These are phyloP conservation scores for Cotesia chilonis DNA, from an alignment of 1,140 invertebrate species.

Conservation along the genomic window DNA sequence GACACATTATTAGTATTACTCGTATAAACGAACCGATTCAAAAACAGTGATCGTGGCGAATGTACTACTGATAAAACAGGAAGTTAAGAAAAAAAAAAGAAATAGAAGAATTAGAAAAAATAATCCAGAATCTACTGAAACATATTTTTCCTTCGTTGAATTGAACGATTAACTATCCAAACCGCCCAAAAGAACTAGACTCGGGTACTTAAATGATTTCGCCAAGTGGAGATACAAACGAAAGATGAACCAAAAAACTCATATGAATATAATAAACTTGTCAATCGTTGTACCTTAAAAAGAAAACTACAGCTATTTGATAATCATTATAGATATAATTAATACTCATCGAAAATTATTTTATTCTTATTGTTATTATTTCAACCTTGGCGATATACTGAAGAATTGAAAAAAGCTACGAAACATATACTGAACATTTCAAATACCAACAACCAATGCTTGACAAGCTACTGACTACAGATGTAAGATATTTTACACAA, in stretches of 20 bases:
- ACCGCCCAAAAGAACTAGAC: constrained; percentile 13
- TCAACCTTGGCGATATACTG: constrained; percentile 27
- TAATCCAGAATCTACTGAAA: constrained; percentile 14
- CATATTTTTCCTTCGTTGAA: constrained; percentile 8
- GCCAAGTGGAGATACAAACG: not conserved
- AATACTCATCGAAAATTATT: constrained; percentile 36
- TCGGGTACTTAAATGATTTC: not conserved
- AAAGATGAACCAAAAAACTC: too few species aligned
- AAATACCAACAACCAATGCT: not conserved
- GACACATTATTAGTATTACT: constrained; percentile 29
- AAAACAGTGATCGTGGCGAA: constrained; percentile 42
- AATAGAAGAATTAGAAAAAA: not conserved
- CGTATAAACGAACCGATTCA: constrained; percentile 38
- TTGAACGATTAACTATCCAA: constrained; percentile 14
- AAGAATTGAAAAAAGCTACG: constrained; percentile 26
- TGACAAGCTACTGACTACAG: not conserved
- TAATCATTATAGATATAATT: constrained; percentile 34
- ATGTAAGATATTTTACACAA: not conserved
- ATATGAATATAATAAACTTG: constrained; percentile 1
- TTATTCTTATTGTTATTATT: constrained; percentile 44
- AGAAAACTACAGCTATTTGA: constrained; percentile 33
- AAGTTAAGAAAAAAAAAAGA: not conserved
- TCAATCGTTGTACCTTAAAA: constrained; percentile 22
- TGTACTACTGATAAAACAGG: not conserved
- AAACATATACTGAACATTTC: constrained; percentile 31